Percentiles rank a stretch among this genome's conserved stretches.
These are phyloP conservation scores for Drosophila malerkotliana DNA, from an alignment of 1,140 invertebrate species.

Conservation along the genomic window DNA sequence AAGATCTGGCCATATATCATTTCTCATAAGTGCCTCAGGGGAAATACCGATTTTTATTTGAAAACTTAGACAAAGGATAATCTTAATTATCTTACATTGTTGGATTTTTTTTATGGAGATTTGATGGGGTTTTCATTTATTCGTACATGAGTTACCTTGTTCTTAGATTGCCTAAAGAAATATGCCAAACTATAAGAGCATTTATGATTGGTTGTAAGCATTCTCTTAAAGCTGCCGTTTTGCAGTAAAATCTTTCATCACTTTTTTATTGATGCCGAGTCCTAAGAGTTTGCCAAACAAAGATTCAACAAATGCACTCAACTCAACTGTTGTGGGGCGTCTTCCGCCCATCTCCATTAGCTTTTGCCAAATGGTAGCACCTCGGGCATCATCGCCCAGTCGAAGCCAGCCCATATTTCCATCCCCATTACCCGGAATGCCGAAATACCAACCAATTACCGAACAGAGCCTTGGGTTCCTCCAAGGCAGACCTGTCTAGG, in stretches of 20 bases:
- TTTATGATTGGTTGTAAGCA: not conserved
- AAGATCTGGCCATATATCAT: too few relatives aligned
- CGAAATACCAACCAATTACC: constrained; percentile 38
- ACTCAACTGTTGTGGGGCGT: constrained; percentile 4
- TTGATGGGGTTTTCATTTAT: too few relatives aligned
- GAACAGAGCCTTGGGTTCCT: constrained; percentile 15
- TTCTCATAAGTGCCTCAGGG: too few relatives aligned
- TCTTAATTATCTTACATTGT: too few relatives aligned
- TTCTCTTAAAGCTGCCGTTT: not conserved
- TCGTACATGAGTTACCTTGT: too few relatives aligned
- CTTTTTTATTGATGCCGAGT: not conserved
- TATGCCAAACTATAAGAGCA: not conserved
- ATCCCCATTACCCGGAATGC: constrained; percentile 10
- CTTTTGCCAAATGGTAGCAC: constrained; percentile 11
- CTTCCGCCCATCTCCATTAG: not conserved
- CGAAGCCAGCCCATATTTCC: constrained; percentile 7
- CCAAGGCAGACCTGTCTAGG: constrained; percentile 65
- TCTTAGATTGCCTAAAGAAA: too few relatives aligned
- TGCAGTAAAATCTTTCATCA: not conserved
- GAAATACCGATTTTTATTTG: too few relatives aligned
- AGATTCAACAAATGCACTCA: constrained; percentile 3
- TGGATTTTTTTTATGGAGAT: too few relatives aligned
- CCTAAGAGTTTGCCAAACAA: not conserved
- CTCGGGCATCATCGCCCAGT: constrained; percentile 15
- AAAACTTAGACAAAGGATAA: too few relatives aligned